A percentile compares a stretch with the other conserved stretches of the same genome.
phyloP scores from a whole-genome alignment of 1,140 invertebrate genomes.

The Drosophila albomicans region DNA sequence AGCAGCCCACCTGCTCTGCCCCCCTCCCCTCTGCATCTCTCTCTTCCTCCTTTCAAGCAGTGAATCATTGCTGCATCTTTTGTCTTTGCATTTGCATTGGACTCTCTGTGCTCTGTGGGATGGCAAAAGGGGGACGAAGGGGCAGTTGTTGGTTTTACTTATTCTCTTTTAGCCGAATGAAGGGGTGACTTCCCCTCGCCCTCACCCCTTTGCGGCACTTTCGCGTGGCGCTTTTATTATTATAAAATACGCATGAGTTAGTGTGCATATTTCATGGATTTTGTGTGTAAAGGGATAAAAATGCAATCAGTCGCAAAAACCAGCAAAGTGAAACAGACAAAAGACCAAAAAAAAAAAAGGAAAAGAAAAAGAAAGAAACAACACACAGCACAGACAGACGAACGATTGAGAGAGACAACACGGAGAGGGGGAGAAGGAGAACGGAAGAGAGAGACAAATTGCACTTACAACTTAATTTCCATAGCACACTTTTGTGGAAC shows the following conservation, averaged over 20 bases:
- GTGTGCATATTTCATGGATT: conserved; percentile 83
- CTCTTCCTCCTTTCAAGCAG: not conserved
- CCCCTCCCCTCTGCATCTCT: not conserved
- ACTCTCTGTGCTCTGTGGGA: not conserved
- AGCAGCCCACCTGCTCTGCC: not conserved
- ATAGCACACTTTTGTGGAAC: conserved; percentile 22
- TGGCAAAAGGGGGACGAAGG: not conserved
- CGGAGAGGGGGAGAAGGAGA: not conserved
- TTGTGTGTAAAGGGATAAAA: conserved; percentile 82
- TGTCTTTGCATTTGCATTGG: conserved; percentile 57
- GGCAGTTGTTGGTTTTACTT: conserved; percentile 18
- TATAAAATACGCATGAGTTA: conserved; percentile 83
- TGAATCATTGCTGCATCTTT: conserved; percentile 62
- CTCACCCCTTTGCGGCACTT: conserved; percentile 38
- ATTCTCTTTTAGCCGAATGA: not conserved
- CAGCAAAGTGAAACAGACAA: conserved; percentile 80
- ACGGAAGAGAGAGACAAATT: conserved; percentile 20
- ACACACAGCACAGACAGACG: not conserved
- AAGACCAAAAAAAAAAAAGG: conserved; percentile 40
- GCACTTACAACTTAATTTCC: conserved; percentile 53
- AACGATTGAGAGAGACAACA: not conserved
- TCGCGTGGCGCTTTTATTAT: conserved; percentile 72
- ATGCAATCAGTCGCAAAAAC: conserved; percentile 82
- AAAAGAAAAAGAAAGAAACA: conserved; percentile 1
- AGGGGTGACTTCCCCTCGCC: not conserved